Percentiles rank a stretch among this genome's conserved stretches.
Evolutionary conservation across 2,888 invertebrate genomes (phyloP).

Genomic region (Macropis europaea): DNA sequence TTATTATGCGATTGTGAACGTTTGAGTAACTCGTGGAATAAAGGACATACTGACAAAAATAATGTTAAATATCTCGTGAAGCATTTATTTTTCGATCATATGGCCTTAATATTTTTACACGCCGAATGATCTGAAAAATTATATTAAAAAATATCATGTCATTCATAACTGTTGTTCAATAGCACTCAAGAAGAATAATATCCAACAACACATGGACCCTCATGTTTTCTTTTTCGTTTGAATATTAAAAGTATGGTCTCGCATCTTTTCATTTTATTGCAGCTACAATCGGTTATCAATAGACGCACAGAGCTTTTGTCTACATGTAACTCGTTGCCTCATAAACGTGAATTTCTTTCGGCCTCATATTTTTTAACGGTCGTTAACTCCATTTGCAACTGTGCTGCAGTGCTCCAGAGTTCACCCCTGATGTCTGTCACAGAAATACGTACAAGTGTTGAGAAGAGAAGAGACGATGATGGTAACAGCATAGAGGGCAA

Average conservation of each 20-base stretch:
- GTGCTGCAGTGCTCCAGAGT: constrained; percentile 17
- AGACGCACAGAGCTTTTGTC: neutral
- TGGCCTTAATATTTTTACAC: no score
- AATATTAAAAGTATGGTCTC: no score
- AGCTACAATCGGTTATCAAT: neutral
- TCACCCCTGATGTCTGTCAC: constrained; percentile 45
- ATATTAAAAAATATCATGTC: no score
- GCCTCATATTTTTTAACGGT: constrained; percentile 37
- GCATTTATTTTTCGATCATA: no score
- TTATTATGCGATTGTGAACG: no score
- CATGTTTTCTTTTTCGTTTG: no score
- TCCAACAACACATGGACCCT: neutral
- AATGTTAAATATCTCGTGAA: no score
- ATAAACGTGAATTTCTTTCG: neutral
- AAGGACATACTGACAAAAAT: no score
- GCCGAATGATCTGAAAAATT: no score
- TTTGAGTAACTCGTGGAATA: no score
- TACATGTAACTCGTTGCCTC: constrained; percentile 7
- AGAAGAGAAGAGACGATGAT: neutral
- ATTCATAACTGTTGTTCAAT: constrained; percentile 17
- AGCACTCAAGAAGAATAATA: neutral
- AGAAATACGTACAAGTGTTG: neutral
- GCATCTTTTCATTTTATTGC: neutral
- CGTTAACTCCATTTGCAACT: constrained; percentile 53
- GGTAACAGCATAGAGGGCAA: constrained; percentile 12